Conservation (phyloP, 2,888 invertebrate genomes). For the Eupithecia subumbrata region DNA sequence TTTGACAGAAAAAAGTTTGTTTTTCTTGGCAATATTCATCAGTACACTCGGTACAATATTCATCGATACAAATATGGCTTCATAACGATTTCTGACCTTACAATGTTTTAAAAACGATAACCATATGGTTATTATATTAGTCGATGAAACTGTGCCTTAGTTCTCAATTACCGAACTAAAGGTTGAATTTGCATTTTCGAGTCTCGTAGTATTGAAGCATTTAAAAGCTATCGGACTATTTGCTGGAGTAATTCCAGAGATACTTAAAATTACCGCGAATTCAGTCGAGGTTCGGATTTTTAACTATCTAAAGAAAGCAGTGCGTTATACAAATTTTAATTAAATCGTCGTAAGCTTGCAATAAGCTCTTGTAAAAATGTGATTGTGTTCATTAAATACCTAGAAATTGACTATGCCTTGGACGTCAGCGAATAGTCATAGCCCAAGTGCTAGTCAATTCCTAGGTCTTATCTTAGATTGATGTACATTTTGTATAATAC, state of each 20-base stretch:
- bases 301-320: not conserved
- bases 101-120: not conserved
- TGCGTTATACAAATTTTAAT: slow-evolving; percentile 8
- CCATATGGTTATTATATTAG: not conserved
- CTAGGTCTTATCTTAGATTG: not conserved
- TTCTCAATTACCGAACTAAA: not conserved
- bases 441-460: not conserved
- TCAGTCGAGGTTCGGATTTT: not conserved
- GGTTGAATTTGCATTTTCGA: not conserved
- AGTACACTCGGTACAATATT: not conserved
- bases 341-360: slow-evolving; percentile 47
- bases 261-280: not conserved
- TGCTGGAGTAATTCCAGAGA: not conserved
- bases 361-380: slow-evolving; percentile 60
- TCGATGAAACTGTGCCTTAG: not conserved
- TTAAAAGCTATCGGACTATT: not conserved
- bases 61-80: not conserved
- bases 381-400: slow-evolving; percentile 77
- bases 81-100: not conserved
- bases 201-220: not conserved
- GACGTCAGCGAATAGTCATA: not conserved
- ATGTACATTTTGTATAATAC: slow-evolving; percentile 71
- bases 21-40: not conserved
- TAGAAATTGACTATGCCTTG: not conserved
- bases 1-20: not conserved